A percentile compares a stretch with the other conserved stretches of the same genome.
Evolutionary conservation across 2,888 invertebrate species (phyloP).

Genomic region (Dermolepida albohirtum): DNA sequence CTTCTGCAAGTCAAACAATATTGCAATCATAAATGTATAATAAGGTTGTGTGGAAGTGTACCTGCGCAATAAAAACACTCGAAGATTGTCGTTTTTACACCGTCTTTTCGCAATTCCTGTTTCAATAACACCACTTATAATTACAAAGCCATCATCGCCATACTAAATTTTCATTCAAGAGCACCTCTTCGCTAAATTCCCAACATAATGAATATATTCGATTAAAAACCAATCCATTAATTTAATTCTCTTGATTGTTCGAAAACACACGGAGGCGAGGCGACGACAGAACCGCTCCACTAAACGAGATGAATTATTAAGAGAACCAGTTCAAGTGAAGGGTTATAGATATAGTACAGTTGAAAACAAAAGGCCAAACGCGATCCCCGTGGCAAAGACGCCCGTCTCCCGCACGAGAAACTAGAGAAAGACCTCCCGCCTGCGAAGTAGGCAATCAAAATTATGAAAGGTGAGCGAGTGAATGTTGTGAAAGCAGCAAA

Average conservation of each 20-base stretch:
- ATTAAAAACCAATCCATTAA: constrained; percentile 36
- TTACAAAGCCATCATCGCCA: no score
- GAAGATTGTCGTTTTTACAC: no score
- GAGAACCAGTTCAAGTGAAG: constrained; percentile 28
- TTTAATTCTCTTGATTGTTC: constrained; percentile 33
- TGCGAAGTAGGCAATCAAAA: constrained; percentile 53
- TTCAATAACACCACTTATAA: no score
- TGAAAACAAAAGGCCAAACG: constrained; percentile 31
- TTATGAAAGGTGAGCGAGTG: constrained; percentile 48
- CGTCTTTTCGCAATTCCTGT: no score
- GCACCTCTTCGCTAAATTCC: no score
- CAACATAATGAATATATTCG: background rate
- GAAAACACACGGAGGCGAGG: constrained; percentile 21
- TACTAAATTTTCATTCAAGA: no score
- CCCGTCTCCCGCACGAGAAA: background rate
- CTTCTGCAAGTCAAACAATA: no score
- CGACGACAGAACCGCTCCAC: background rate
- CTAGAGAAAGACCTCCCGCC: constrained; percentile 6
- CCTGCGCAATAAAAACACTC: no score
- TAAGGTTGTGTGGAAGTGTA: no score
- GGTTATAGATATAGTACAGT: constrained; percentile 25
- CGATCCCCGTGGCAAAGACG: constrained; percentile 1
- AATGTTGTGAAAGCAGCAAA: constrained; percentile 11
- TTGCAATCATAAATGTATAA: no score
- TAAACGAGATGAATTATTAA: constrained; percentile 31